A percentile compares a stretch with the other conserved stretches of the same genome.
Conservation (phyloP, 2,797 vertebrate species). For the Gadopsis marmoratus region DNA sequence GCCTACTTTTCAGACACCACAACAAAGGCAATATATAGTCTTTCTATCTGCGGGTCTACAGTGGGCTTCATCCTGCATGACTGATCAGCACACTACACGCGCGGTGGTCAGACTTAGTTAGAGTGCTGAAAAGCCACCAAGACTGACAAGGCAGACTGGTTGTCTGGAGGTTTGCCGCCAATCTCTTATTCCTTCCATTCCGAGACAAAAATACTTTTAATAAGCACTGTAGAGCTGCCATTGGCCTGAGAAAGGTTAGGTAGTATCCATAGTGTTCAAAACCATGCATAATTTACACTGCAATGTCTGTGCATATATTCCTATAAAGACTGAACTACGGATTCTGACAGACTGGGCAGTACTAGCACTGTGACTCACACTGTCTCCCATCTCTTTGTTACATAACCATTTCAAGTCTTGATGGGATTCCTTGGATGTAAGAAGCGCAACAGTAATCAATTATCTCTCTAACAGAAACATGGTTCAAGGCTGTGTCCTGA, state of each 20-base stretch:
- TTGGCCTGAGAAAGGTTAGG: neutral
- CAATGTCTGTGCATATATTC: neutral
- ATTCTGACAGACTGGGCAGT: conserved; percentile 42
- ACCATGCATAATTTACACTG: neutral
- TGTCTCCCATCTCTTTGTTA: conserved; percentile 47
- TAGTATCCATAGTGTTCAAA: neutral
- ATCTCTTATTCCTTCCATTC: conserved; percentile 5
- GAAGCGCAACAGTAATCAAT: neutral
- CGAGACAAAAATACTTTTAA: neutral
- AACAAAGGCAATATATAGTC: conserved; percentile 56
- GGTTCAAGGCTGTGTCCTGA: conserved; percentile 10
- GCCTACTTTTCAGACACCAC: conserved; percentile 67
- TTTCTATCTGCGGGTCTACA: conserved; percentile 36
- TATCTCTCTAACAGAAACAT: conserved; percentile 14
- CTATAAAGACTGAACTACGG: conserved; percentile 28
- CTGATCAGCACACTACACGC: conserved; percentile 46
- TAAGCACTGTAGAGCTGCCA: neutral
- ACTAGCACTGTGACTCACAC: conserved; percentile 52
- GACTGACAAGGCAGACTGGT: conserved; percentile 27
- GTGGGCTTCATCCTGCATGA: conserved; percentile 48
- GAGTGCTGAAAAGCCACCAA: conserved; percentile 17
- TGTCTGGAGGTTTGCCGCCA: neutral
- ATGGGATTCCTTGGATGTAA: conserved; percentile 24
- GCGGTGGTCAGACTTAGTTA: conserved; percentile 27
- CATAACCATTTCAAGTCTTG: conserved; percentile 48